Evolutionary conservation across 2,888 invertebrate species (phyloP), one percentile per base, ranked within the genome.

Genomic region (Coelopa pilipes): DNA sequence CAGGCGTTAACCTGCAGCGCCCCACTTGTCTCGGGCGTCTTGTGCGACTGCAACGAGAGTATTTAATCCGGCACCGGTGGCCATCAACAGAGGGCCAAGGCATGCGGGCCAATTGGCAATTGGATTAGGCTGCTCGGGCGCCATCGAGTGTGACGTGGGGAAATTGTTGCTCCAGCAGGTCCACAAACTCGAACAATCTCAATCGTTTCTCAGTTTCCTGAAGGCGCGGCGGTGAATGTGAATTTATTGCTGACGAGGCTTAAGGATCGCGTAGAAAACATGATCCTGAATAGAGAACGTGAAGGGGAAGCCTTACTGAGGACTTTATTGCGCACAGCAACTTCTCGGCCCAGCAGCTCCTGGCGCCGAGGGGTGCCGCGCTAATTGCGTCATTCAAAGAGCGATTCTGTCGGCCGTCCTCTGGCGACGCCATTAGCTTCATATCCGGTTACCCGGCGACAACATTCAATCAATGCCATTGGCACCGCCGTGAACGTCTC

Each of bases 301-400:
- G 34, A 34, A 34, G 2, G 34, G 34, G 70, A 72, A 69, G 69
- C 57, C 73, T 72, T 67, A 62, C 67, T 75, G 73, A 62, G 67
- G 62, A 47, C 59, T 73, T 69, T 73, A 73, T 75, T 65, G 60
- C 34, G 55, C 62, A 21, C 34, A 53, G 53, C 4, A 53, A 53
- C n/a, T 13, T n/a, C 13, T 15, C n/a, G 53, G 3, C n/a, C n/a
- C 34, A 66, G 49, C 55, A 75, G 65, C 73, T 68, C 70, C 74
- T 59, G 63, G 57, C 75, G 63, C 73, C 63, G 59, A 74, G 72
- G 75, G 75, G 74, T 72, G 73, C 72, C 73, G 21, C 50, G 70
- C 68, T 74, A 76, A 76, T 76, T 76, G 74, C 71, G 66, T 68
- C 68, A 71, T 74, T 76, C 55, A 55, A 68, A 15, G 34, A 19